Conservation (phyloP, 2,888 invertebrate genomes). For the Scaptomyza cyrtandrae region DNA sequence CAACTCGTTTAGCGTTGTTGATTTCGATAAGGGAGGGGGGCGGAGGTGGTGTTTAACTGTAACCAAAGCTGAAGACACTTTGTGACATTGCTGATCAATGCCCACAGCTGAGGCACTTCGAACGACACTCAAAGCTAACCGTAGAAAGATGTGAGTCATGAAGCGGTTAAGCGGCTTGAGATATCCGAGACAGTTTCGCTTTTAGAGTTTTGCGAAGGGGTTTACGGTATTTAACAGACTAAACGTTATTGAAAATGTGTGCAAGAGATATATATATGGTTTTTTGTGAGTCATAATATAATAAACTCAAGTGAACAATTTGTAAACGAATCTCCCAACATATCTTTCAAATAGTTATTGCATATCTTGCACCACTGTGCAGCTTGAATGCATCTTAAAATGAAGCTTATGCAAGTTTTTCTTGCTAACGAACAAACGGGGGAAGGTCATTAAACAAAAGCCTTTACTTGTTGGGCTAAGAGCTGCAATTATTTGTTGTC, state of each 20-base stretch:
- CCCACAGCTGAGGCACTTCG: constrained; percentile 6
- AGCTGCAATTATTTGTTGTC: constrained; percentile 40
- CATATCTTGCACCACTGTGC: constrained; percentile 9
- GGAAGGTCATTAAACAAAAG: constrained; percentile 56
- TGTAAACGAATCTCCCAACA: too few species aligned
- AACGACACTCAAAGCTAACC: background rate
- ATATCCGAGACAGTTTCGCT: background rate
- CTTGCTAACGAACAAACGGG: constrained; percentile 28
- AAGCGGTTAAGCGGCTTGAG: constrained; percentile 2
- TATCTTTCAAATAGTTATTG: background rate
- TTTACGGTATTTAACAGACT: too few species aligned
- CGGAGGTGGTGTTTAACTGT: background rate
- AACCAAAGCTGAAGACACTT: background rate
- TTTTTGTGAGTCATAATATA: too few species aligned
- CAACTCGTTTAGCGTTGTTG: constrained; percentile 10
- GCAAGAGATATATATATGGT: too few species aligned
- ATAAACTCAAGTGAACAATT: too few species aligned
- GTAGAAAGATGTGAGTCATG: constrained; percentile 1
- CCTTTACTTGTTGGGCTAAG: constrained; percentile 38
- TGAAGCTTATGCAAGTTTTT: constrained; percentile 11
- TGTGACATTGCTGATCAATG: constrained; percentile 7
- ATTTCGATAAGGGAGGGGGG: background rate
- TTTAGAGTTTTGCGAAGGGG: too few species aligned
- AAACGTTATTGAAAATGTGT: too few species aligned
- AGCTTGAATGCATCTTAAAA: background rate